Conservation (phyloP, 23 tunicate species). For the Corella eumyota region DNA sequence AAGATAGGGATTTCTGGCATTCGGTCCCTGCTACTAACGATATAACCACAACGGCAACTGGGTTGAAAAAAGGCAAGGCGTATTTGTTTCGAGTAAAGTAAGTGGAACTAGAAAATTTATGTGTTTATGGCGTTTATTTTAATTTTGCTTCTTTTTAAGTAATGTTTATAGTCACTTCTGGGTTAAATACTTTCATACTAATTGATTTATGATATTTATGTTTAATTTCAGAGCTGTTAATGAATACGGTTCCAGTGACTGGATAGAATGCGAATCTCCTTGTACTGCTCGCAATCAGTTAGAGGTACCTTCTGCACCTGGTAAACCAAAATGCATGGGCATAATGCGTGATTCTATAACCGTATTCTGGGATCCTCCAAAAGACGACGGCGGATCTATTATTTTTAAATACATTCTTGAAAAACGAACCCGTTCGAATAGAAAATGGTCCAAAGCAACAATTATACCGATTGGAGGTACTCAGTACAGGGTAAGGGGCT, state of each 20-base stretch:
- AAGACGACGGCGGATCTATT: constrained; percentile 61
- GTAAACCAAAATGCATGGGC: constrained; percentile 42
- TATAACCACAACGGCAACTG: constrained; percentile 46
- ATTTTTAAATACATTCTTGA: constrained; percentile 38
- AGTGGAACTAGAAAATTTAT: background rate
- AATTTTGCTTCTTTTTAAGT: too few species aligned
- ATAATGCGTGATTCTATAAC: constrained; percentile 75
- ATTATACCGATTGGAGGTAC: constrained; percentile 59
- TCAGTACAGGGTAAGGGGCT: constrained; percentile 74
- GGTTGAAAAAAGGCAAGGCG: constrained; percentile 83
- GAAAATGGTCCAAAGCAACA: constrained; percentile 79
- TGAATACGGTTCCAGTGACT: constrained; percentile 59
- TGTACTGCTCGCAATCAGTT: constrained; percentile 70
- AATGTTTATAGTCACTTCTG: too few species aligned
- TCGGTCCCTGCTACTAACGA: constrained; percentile 61
- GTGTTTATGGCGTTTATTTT: too few species aligned
- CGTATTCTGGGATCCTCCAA: constrained; percentile 61
- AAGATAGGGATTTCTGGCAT: constrained; percentile 85
- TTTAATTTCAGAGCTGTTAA: constrained; percentile 52
- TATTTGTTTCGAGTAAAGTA: constrained; percentile 82
- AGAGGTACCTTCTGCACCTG: constrained; percentile 67
- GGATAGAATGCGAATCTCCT: constrained; percentile 47
- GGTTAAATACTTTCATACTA: background rate
- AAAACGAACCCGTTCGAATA: constrained; percentile 59
- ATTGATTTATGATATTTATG: background rate